Evolutionary conservation across 2,888 invertebrate species (phyloP).

Genomic region (Caenorhabditis imperialis): DNA sequence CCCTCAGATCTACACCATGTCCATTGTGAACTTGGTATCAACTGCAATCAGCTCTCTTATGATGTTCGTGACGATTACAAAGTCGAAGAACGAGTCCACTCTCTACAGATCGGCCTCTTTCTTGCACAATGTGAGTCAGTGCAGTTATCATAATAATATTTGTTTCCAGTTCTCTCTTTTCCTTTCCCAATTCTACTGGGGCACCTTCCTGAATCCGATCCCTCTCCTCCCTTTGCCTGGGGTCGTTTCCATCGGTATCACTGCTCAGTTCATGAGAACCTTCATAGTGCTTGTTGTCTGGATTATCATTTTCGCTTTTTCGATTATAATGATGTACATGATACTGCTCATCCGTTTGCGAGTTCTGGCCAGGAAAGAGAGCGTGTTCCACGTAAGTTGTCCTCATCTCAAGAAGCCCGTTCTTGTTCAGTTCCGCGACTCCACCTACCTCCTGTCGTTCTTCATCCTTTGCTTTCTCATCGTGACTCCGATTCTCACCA

Average conservation of each 20-base stretch:
- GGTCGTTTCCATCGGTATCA: conserved; percentile 14
- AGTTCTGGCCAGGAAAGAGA: conserved; percentile 7
- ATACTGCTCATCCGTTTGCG: conserved; percentile 27
- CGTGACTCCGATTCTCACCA: conserved; percentile 15
- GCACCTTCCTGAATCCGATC: conserved; percentile 21
- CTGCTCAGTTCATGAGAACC: conserved; percentile 3
- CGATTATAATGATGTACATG: conserved; percentile 35
- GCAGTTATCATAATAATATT: background rate
- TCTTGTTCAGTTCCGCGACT: conserved; percentile 28
- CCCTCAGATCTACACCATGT: background rate
- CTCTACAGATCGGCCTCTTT: conserved; percentile 16
- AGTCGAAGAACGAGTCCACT: conserved; percentile 20
- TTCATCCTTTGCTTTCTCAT: conserved; percentile 1
- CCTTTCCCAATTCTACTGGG: conserved; percentile 37
- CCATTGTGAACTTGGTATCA: conserved; percentile 6
- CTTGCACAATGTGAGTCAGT: conserved; percentile 12
- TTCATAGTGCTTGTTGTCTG: conserved; percentile 17
- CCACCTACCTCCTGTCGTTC: conserved; percentile 14
- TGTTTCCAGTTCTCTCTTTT: conserved; percentile 24
- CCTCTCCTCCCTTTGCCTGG: conserved; percentile 29
- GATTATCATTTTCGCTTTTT: conserved; percentile 24
- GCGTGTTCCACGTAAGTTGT: conserved; percentile 16
- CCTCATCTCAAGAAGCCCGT: background rate
- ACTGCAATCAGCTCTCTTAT: background rate
- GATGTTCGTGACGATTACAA: conserved; percentile 19